Evolutionary conservation across 2,888 invertebrate species (phyloP), one percentile per base, ranked within the genome.

Genomic region (Panzeria rudis): DNA sequence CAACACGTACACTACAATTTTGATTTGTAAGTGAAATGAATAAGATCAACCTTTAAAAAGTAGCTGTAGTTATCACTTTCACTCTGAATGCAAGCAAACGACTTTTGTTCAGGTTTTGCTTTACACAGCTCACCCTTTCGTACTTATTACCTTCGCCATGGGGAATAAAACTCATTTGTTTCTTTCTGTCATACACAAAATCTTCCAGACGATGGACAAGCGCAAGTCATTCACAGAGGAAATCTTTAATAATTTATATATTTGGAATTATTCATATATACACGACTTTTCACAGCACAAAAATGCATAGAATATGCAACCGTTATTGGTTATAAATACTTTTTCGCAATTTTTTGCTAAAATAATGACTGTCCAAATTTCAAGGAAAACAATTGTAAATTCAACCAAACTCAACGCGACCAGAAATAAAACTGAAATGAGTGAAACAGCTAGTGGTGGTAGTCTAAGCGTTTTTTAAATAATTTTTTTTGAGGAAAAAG

Each of bases 321-420:
- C 32, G 25, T 79, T 47, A 32, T 20, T 32, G 35, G 13, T 76
- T 47, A 41, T 54, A 61, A 62, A 69, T 50, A 73, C 29, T 64
- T 59, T 13, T 56, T 54, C 15, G n/a, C 6, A 62, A n/a, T 23
- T 44, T 25, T 75, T 81, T 50, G 54, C 35, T 72, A 38, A 38
- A 61, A 54, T 56, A 56, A 44, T 47, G 44, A 38, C 47, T 69
- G 25, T 8, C 52, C 13, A 52, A 81, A 61, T 4, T n/a, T 11
- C 0, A 35, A 15, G 47, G 61, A 71, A 56, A 68, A 68, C 32
- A 54, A 64, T 52, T 50, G 69, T 11, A 54, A 80, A 76, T 64
- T 71, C 84, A 80, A 72, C 84, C 61, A 80, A 80, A 66, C 84
- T 80, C 84, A 71, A 69, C 75, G 84, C 75, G 62, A 84, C 73